Conservation (phyloP, 2,888 invertebrate genomes). For the Dryococelus australis region DNA sequence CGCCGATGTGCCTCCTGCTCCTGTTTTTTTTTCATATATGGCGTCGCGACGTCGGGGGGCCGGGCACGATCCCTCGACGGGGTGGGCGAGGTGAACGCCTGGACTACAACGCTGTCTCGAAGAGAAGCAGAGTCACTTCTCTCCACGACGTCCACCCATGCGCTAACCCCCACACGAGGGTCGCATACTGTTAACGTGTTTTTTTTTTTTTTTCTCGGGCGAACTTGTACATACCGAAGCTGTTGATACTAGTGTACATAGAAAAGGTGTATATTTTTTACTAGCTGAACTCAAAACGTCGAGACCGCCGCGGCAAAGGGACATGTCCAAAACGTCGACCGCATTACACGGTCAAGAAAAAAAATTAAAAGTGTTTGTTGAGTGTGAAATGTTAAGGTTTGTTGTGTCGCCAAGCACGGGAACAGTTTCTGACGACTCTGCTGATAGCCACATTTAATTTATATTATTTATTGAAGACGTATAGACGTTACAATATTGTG, state of each 20-base stretch:
- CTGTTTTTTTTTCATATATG: too few species aligned
- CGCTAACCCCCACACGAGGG: neutral
- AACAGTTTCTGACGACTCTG: neutral
- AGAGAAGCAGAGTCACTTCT: too few species aligned
- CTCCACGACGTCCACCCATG: too few species aligned
- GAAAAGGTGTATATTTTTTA: conserved; percentile 12
- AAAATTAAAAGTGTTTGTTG: neutral
- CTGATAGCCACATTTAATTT: neutral
- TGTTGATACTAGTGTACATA: neutral
- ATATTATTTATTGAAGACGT: neutral
- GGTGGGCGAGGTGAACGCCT: too few species aligned
- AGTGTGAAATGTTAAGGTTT: neutral
- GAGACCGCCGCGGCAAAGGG: neutral
- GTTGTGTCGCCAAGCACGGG: neutral
- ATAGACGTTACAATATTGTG: neutral
- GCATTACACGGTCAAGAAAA: neutral
- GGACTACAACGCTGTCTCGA: too few species aligned
- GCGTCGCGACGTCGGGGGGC: too few species aligned
- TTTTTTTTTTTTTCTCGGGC: neutral
- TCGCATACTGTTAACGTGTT: neutral
- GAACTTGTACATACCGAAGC: neutral
- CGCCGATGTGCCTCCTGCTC: neutral
- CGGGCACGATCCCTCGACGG: too few species aligned
- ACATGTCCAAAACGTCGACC: neutral
- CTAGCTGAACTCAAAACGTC: neutral